A percentile compares a stretch with the other conserved stretches of the same genome.
These are phyloP conservation scores for Actias luna DNA, from an alignment of 2,888 invertebrate genomes.

Conservation along the genomic window DNA sequence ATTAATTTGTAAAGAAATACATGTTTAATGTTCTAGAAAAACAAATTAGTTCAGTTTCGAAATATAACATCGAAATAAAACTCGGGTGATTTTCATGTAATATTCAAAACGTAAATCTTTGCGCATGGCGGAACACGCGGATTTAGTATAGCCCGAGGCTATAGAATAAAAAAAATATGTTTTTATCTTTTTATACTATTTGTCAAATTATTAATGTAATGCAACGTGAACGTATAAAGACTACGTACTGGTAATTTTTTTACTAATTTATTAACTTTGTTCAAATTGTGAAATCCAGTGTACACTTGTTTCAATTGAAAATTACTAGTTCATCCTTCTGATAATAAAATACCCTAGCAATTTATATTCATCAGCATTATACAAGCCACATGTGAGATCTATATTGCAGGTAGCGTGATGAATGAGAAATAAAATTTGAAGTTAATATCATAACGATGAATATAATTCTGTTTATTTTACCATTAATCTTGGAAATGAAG, in stretches of 20 bases:
- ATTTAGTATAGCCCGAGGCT: not conserved
- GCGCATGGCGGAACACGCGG: not conserved
- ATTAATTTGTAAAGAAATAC: not conserved
- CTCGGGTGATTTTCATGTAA: not conserved
- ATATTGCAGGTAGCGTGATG: not conserved
- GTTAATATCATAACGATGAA: not conserved
- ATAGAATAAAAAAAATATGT: not conserved
- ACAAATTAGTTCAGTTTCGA: slow-evolving; percentile 2
- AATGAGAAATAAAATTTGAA: not conserved
- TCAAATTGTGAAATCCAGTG: not conserved
- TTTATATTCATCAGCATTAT: not conserved
- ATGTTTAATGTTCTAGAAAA: not conserved
- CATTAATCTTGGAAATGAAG: not conserved
- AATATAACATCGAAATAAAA: not conserved
- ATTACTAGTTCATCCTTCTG: not conserved
- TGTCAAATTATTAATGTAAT: not conserved
- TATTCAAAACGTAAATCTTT: not conserved
- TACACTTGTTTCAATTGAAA: not conserved
- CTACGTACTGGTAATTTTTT: not conserved
- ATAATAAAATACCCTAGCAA: not conserved
- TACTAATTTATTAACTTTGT: not conserved
- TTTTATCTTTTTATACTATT: not conserved
- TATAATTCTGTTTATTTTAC: not conserved
- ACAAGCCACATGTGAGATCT: not conserved
- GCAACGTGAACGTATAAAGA: not conserved